A percentile compares a stretch with the other conserved stretches of the same genome.
Evolutionary conservation across 2,797 vertebrate genomes (phyloP).

Genomic region (Myotis planiceps): DNA sequence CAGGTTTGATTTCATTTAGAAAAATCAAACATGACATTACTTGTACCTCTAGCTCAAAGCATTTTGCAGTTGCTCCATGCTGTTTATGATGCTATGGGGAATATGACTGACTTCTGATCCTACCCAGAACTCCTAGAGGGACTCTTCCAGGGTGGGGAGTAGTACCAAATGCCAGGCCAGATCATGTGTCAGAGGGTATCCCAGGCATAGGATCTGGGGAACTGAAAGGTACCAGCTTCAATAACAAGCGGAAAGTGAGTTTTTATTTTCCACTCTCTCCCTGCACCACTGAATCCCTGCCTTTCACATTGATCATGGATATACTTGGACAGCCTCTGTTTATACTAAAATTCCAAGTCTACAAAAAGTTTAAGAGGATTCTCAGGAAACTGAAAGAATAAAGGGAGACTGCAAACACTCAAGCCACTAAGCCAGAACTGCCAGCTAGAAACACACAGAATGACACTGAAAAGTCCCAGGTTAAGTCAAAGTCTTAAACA

Average conservation of each 20-base stretch:
- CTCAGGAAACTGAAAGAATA: conserved; percentile 51
- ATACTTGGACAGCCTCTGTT: conserved; percentile 36
- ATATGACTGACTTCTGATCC: not conserved
- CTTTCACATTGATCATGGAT: not conserved
- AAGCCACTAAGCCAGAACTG: conserved; percentile 48
- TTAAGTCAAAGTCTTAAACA: not conserved
- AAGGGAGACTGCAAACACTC: conserved; percentile 56
- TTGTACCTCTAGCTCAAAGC: not conserved
- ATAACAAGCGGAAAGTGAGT: not conserved
- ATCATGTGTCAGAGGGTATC: not conserved
- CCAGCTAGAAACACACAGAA: conserved; percentile 33
- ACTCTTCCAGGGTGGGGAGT: not conserved
- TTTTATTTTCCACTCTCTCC: not conserved
- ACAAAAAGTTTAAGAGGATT: not conserved
- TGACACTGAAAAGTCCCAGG: conserved; percentile 29
- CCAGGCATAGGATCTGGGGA: not conserved
- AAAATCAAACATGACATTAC: not conserved
- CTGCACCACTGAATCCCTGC: not conserved
- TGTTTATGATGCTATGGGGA: not conserved
- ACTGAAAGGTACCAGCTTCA: not conserved
- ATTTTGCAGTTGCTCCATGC: not conserved
- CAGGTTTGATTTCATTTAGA: conserved; percentile 7
- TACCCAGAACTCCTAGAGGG: not conserved
- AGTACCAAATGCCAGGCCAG: not conserved
- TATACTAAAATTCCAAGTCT: conserved; percentile 54